These are phyloP conservation scores for Chloropsis cyanopogon DNA, from an alignment of 2,113 vertebrate species.

Conservation along the genomic window DNA sequence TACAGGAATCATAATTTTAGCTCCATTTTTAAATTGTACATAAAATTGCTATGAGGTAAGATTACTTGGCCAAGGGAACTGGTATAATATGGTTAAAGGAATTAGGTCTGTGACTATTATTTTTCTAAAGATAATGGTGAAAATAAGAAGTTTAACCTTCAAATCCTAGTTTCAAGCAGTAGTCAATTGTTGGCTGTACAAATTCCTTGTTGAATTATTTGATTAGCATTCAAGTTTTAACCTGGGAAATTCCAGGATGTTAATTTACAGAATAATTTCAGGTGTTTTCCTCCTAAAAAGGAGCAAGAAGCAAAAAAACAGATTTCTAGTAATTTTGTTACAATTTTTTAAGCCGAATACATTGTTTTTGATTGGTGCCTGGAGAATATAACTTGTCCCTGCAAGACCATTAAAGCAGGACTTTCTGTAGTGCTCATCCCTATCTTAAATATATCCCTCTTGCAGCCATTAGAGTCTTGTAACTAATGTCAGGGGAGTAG, in stretches of 20 bases:
- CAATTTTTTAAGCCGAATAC: neutral
- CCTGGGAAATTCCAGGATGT: neutral
- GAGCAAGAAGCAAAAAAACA: neutral
- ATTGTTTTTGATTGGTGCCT: neutral
- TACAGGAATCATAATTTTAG: neutral
- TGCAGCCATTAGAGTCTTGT: neutral
- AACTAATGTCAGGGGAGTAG: neutral
- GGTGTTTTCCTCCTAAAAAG: neutral
- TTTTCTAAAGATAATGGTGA: neutral
- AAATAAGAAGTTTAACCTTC: neutral
- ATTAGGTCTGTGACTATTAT: neutral
- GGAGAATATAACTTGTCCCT: neutral
- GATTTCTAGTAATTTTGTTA: neutral
- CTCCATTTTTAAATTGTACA: neutral
- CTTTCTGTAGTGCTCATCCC: neutral
- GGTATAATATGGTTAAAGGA: neutral
- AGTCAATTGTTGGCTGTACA: neutral
- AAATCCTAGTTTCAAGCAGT: neutral
- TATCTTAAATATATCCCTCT: neutral
- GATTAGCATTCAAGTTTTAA: neutral
- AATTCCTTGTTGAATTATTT: neutral
- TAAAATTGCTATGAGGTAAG: neutral
- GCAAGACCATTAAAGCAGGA: neutral
- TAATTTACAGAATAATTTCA: neutral
- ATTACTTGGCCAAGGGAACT: neutral